A percentile compares a stretch with the other conserved stretches of the same genome.
phyloP scores from a whole-genome alignment of 92 coral and sea anemone species.

The Muricea muricata region DNA sequence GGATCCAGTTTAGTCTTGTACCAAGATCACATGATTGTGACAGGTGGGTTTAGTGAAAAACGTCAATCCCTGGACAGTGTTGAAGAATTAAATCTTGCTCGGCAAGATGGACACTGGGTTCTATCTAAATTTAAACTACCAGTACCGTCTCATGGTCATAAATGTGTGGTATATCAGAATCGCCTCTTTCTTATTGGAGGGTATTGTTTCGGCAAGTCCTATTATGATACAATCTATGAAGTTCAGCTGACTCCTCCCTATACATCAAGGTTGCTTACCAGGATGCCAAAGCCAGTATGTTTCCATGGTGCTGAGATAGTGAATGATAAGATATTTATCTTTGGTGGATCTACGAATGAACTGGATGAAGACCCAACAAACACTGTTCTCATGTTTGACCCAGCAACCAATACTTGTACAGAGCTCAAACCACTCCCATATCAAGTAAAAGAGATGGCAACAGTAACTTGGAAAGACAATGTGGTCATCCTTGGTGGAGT shows the following conservation, averaged over 20 bases:
- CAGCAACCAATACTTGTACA: neutral
- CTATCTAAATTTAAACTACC: neutral
- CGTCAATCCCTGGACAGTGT: neutral
- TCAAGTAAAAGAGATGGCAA: neutral
- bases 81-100: neutral
- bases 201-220: neutral
- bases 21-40: neutral
- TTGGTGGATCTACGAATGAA: neutral
- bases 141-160: neutral
- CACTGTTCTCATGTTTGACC: constrained; percentile 14
- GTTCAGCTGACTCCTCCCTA: neutral
- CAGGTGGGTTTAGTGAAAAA: neutral
- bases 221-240: neutral
- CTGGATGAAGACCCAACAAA: neutral
- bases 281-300: neutral
- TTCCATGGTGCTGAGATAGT: neutral
- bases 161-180: neutral
- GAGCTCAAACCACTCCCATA: constrained; percentile 7
- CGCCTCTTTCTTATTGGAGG: neutral
- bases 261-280: neutral
- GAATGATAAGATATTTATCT: neutral
- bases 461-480: neutral
- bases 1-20: neutral
- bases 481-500: constrained; percentile 1
- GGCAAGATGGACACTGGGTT: neutral